phyloP scores from a whole-genome alignment of 2,888 invertebrate genomes.

The Branchipolynoe longqiensis region DNA sequence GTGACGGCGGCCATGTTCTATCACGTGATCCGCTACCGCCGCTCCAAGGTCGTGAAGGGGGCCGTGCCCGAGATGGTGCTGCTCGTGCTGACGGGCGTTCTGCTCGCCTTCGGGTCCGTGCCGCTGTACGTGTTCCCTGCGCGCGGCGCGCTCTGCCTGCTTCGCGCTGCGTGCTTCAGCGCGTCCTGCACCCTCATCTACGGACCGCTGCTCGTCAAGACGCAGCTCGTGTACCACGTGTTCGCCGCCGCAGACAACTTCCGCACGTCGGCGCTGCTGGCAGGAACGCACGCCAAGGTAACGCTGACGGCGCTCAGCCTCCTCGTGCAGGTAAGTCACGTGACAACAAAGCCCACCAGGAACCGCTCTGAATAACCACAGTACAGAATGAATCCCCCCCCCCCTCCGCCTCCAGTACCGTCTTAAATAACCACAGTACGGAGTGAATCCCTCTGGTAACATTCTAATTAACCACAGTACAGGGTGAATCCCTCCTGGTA shows the following conservation, averaged over 20 bases:
- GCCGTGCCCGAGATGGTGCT: conserved; percentile 39
- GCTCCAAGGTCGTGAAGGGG: conserved; percentile 11
- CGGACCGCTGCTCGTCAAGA: conserved; percentile 65
- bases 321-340: conserved; percentile 25
- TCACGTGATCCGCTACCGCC: conserved; percentile 6
- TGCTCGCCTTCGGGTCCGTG: conserved; percentile 15
- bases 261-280: background rate
- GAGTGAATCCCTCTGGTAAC: too few relatives aligned
- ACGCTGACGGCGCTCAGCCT: background rate
- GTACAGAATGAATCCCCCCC: too few relatives aligned
- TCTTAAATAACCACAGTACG: too few relatives aligned
- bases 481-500: too few relatives aligned
- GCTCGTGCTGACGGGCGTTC: background rate
- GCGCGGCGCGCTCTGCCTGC: background rate
- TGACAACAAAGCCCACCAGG: too few relatives aligned
- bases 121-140: conserved; percentile 45
- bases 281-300: background rate
- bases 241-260: conserved; percentile 65
- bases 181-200: conserved; percentile 23
- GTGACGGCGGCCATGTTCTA: background rate
- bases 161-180: conserved; percentile 2
- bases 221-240: conserved; percentile 69
- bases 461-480: too few relatives aligned
- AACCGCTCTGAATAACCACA: too few relatives aligned
- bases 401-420: too few relatives aligned